Evolutionary conservation across 2,113 vertebrate genomes (phyloP).

Genomic region (Muntiacus muntjak): DNA sequence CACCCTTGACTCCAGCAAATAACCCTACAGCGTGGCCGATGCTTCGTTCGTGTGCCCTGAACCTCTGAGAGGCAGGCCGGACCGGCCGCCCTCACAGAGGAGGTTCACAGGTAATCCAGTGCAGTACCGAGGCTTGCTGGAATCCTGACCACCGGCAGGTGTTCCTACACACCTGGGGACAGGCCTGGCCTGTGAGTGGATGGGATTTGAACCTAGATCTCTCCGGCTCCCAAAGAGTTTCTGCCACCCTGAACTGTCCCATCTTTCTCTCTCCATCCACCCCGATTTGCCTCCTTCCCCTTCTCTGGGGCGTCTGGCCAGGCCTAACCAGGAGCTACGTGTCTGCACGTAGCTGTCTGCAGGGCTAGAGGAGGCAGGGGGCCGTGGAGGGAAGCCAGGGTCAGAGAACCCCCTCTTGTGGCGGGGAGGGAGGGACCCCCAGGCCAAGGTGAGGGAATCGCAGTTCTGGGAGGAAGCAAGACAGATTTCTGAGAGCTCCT

Average conservation of each 20-base stretch:
- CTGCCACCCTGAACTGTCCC: background rate
- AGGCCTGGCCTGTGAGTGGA: background rate
- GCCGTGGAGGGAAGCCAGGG: rapidly evolving
- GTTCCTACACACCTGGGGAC: background rate
- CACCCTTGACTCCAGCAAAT: background rate
- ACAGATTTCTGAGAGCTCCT: background rate
- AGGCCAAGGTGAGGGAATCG: background rate
- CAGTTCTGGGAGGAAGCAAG: background rate
- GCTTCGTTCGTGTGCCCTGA: rapidly evolving
- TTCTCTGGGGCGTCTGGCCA: background rate
- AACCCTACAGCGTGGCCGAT: background rate
- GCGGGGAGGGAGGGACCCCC: background rate
- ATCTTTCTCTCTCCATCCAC: background rate
- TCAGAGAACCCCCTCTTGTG: background rate
- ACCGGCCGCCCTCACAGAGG: background rate
- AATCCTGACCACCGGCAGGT: background rate
- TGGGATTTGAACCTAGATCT: background rate
- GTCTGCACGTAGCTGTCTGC: background rate
- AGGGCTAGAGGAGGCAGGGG: background rate
- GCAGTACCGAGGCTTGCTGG: background rate
- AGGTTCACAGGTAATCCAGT: background rate
- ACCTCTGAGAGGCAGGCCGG: background rate
- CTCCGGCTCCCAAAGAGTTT: background rate
- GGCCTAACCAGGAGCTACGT: background rate
- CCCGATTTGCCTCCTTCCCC: background rate